Base-by-base conservation (phyloP, 2,797 vertebrate genomes). In the Vespertilio murinus region DNA sequence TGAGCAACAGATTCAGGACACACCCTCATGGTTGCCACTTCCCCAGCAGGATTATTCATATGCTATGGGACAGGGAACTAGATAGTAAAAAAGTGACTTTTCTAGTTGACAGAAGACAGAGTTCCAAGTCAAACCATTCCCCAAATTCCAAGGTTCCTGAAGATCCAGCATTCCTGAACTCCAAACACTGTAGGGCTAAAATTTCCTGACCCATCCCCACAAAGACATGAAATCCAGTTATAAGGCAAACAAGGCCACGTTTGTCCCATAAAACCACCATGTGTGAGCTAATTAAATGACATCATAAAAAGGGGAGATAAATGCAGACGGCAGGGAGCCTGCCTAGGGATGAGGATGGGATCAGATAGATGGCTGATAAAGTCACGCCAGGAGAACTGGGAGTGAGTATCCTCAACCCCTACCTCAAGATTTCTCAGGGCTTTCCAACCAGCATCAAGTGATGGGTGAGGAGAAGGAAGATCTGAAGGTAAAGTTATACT, bases 201-300 rank as follows among this genome's bases (percentile, higher is more conserved):
- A 97, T 98, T 97, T 97, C 94, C 97, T 97, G 97, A 97, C 97
- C 74, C 42, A 96, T 98, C 97, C 97, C 97, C 83, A 95, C 74
- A 97, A 98, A 98, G 96, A 97, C 91, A 86, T 98, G 98, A 98
- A 98, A 98, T 96, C 95, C 97, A 98, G 97, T 97, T 98, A 98
- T 98, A 98, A 98, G 98, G 97, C 98, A 98, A 98, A 98, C 97
- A 98, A 98, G 98, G 97, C 98, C 95, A 23, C 98, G 98, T 98
- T 98, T 97, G 97, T 98, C 95, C 98, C 97, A 97, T 98, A 98
- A 98, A 98, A 98, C 97, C 97, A 97, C 97, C 69, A 75, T 97
- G 97, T 98, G 97, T 47, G 95, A 98, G 97, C 98, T 98, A 98
- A 98, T 98, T 98, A 98, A 98, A 98, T 96, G 97, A 97, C 97